A percentile compares a stretch with the other conserved stretches of the same genome.
Conservation (phyloP, 2,113 vertebrate species). For the Rhinolophus sinicus region DNA sequence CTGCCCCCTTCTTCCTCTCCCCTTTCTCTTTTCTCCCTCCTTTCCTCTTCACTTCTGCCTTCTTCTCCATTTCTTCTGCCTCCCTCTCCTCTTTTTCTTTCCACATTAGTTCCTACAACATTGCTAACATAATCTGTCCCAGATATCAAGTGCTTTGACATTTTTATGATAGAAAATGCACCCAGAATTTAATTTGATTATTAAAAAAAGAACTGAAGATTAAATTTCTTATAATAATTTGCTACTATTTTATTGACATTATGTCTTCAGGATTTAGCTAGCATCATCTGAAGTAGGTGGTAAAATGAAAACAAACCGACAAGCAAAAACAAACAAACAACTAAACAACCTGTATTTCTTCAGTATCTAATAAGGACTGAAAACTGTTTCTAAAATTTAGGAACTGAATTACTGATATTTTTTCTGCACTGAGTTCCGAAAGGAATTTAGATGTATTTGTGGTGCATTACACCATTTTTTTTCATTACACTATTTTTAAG, state of each 20-base stretch:
- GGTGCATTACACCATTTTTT: not conserved
- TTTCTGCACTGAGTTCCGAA: not conserved
- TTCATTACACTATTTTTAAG: not conserved
- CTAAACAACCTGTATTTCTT: not conserved
- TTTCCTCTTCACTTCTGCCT: not conserved
- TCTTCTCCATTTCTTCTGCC: not conserved
- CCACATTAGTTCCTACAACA: conserved; percentile 54
- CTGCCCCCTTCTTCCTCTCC: no score
- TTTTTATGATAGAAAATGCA: conserved; percentile 58
- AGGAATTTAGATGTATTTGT: not conserved
- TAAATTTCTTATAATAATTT: conserved; percentile 57
- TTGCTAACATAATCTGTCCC: conserved; percentile 51
- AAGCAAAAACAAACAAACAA: not conserved
- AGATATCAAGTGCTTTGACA: conserved; percentile 68
- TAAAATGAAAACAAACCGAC: not conserved
- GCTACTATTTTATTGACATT: not conserved
- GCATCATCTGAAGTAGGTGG: not conserved
- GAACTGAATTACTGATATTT: not conserved
- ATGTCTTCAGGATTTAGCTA: not conserved
- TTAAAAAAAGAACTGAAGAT: conserved; percentile 52
- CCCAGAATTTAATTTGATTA: conserved; percentile 62
- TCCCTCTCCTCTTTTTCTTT: conserved; percentile 3
- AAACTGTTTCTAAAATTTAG: not conserved
- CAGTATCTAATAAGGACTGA: not conserved
- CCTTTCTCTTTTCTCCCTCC: not conserved